phyloP scores from a whole-genome alignment of 2,797 vertebrate genomes.

The Anas georgica region DNA sequence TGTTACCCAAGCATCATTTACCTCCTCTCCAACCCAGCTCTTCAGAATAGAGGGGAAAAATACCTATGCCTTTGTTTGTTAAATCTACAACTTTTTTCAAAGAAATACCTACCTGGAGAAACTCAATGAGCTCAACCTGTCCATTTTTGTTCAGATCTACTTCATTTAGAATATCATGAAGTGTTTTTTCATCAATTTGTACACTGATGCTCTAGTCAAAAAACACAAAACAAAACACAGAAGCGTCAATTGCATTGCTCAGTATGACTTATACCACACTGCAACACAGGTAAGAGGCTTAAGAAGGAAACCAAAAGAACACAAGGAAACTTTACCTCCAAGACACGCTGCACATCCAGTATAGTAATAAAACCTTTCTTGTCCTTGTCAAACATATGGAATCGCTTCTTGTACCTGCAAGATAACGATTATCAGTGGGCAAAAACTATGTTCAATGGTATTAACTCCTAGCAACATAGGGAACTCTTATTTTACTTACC shows the following conservation, averaged over 20 bases:
- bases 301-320: background rate
- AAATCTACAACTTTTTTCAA: accelerated
- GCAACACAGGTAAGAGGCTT: background rate
- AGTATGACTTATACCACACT: background rate
- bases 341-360: conserved; percentile 90
- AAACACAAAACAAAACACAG: background rate
- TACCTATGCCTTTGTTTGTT: accelerated
- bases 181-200: conserved; percentile 91
- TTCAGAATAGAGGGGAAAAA: background rate
- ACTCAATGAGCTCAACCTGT: conserved; percentile 95
- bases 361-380: conserved; percentile 96
- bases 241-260: background rate
- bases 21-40: background rate
- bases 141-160: conserved; percentile 99
- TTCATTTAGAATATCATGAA: conserved; percentile 96
- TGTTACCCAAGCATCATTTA: accelerated
- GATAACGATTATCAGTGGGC: conserved; percentile 10
- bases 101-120: conserved; percentile 87
- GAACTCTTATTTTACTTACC: conserved; percentile 74
- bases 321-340: conserved; percentile 81
- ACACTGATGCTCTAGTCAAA: conserved; percentile 87
- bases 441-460: background rate
- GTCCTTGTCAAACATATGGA: conserved; percentile 95
- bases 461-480: background rate
- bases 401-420: conserved; percentile 92